phyloP scores from a whole-genome alignment of 92 coral and sea anemone species.

The Zoanthus solanderi region DNA sequence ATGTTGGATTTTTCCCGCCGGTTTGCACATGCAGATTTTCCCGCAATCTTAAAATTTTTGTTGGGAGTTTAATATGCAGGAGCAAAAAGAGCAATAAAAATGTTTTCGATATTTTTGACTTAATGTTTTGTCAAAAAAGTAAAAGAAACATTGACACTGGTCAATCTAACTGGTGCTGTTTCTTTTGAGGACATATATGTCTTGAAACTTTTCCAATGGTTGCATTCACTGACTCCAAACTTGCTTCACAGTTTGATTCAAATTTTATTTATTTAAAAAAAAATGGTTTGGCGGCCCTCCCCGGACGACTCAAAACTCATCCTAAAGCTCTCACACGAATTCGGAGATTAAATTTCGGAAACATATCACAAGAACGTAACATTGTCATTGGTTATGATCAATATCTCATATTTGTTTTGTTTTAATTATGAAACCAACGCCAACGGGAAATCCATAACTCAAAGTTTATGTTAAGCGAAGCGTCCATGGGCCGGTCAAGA shows the following conservation, averaged over 20 bases:
- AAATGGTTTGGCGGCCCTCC: slow-evolving; percentile 32
- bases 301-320: slow-evolving; percentile 29
- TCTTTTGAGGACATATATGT: not conserved
- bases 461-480: slow-evolving; percentile 17
- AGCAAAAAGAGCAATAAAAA: no score
- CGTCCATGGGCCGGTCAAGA: slow-evolving; percentile 27
- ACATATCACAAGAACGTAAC: slow-evolving; percentile 38
- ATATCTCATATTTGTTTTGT: not conserved
- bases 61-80: no score
- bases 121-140: not conserved
- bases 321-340: slow-evolving; percentile 20
- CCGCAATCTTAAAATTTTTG: no score
- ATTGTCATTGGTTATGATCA: slow-evolving; percentile 13
- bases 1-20: no score
- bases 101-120: no score
- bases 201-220: not conserved
- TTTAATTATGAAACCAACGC: slow-evolving; percentile 1
- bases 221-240: not conserved
- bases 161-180: not conserved
- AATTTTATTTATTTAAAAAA: not conserved
- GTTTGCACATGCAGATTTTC: no score
- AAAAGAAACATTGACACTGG: not conserved
- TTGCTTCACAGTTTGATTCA: slow-evolving; percentile 1
- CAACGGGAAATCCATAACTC: slow-evolving; percentile 29
- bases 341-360: slow-evolving; percentile 25